Base-by-base conservation (phyloP, 2,113 vertebrate species). In the Syrrhaptes paradoxus region DNA sequence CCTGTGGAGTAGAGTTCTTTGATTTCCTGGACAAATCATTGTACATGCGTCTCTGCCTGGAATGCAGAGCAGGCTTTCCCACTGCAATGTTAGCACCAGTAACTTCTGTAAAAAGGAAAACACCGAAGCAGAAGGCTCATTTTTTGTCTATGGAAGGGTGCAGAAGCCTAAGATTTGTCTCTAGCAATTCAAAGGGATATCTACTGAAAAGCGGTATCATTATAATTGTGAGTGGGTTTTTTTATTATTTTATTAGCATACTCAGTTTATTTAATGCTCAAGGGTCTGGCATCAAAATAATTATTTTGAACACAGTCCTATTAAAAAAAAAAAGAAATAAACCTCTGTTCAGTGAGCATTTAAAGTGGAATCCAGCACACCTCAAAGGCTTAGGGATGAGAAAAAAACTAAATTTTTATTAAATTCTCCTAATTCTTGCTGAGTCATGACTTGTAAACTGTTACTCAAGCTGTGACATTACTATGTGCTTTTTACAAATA, bases 381-480 rank as follows among this genome's bases (percentile, higher is more conserved):
- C 43, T 77, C 76, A 90, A 81, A 90, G 26, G 49, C 41, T 66
- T 85, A 46, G 58, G 25, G 20, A 70, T 70, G 29, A 92, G 48
- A 10, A 81, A 84, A 61, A 55, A 7, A 10, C 6, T 43, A 34
- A 13, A 43, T 65, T 75, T 76, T 79, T 54, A 32, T 76, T 61
- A 57, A 87, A 58, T 73, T 83, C n/a, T 80, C 22, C 13, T 68
- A 70, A 61, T 76, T 89, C 72, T 87, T 95, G 58, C 58, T 65
- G 58, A 28, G 20, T 87, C 36, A 43, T 81, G 58, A 76, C 18
- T 85, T 89, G 38, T 29, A 58, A 91, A 82, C 29, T 57, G 15
- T 71, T 85, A 93, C 78, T 85, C 90, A 87, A 66, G 71, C 76
- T 88, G 38, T 89, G 57, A 52, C 85, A 77, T 85, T 76, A 89